A percentile compares a stretch with the other conserved stretches of the same genome.
Evolutionary conservation across 2,888 invertebrate species (phyloP).

Genomic region (Rhagonycha fulva): DNA sequence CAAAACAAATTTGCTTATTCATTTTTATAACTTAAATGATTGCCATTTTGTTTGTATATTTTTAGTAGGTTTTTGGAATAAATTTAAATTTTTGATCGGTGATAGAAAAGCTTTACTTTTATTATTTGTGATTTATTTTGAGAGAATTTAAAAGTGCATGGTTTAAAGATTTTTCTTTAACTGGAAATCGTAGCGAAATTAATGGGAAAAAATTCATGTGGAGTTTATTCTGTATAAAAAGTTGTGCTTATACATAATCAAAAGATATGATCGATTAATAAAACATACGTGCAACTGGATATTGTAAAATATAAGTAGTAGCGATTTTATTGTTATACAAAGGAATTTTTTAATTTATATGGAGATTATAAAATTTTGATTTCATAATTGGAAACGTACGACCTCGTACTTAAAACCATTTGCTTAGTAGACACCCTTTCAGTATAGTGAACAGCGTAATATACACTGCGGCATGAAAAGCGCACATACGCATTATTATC

Average conservation of each 20-base stretch:
- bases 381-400: slow-evolving; percentile 2
- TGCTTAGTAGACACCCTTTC: neutral
- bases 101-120: neutral
- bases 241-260: neutral
- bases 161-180: neutral
- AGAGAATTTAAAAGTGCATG: neutral
- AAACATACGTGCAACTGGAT: neutral
- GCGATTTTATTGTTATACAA: neutral
- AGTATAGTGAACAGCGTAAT: slow-evolving; percentile 14
- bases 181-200: neutral
- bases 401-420: neutral
- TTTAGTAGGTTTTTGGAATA: neutral
- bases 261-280: neutral
- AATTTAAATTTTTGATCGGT: neutral
- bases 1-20: neutral
- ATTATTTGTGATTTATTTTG: neutral
- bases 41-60: neutral
- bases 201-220: neutral
- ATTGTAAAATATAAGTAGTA: too few species aligned
- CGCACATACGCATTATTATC: slow-evolving; percentile 25
- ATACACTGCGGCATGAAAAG: slow-evolving; percentile 23
- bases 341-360: neutral
- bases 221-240: neutral
- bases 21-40: neutral
- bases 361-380: slow-evolving; percentile 4